Evolutionary conservation across 2,888 invertebrate species (phyloP).

Genomic region (Drosophila nigricruria): DNA sequence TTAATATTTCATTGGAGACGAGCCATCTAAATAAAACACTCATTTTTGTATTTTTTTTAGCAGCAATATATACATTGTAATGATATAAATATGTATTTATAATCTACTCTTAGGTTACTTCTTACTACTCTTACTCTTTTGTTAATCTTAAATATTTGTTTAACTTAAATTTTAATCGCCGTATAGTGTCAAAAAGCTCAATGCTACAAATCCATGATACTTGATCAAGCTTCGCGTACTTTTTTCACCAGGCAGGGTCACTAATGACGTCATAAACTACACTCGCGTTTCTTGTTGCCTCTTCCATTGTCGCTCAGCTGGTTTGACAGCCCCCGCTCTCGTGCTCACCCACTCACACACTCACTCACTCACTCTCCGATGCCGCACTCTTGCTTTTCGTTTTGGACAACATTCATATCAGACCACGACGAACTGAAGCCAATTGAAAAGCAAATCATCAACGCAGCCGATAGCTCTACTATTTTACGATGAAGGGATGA

Average conservation of each 20-base stretch:
- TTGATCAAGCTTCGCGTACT: conserved; percentile 45
- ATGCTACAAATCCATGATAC: conserved; percentile 15
- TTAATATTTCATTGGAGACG: too few relatives aligned
- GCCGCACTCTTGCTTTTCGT: conserved; percentile 48
- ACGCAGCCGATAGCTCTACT: conserved; percentile 38
- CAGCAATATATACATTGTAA: too few relatives aligned
- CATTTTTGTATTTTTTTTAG: too few relatives aligned
- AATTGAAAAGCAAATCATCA: conserved; percentile 50
- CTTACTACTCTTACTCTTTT: too few relatives aligned
- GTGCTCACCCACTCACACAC: conserved; percentile 27
- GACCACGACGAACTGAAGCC: conserved; percentile 54
- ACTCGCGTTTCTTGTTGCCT: conserved; percentile 27
- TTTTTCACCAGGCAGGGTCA: conserved; percentile 42
- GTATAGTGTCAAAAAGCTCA: conserved; percentile 30
- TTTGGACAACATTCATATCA: conserved; percentile 62
- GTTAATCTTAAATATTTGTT: too few relatives aligned
- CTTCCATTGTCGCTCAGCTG: conserved; percentile 56
- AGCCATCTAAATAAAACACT: too few relatives aligned
- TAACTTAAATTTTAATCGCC: not conserved
- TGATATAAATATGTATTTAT: too few relatives aligned
- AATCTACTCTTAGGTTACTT: too few relatives aligned
- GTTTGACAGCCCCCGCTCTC: conserved; percentile 52
- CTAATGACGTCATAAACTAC: conserved; percentile 46
- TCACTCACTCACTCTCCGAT: conserved; percentile 19
- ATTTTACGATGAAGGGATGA: conserved; percentile 49